Percentiles rank a stretch among this genome's conserved stretches.
phyloP scores from a whole-genome alignment of 2,888 invertebrate species.

The Pammene fasciana region DNA sequence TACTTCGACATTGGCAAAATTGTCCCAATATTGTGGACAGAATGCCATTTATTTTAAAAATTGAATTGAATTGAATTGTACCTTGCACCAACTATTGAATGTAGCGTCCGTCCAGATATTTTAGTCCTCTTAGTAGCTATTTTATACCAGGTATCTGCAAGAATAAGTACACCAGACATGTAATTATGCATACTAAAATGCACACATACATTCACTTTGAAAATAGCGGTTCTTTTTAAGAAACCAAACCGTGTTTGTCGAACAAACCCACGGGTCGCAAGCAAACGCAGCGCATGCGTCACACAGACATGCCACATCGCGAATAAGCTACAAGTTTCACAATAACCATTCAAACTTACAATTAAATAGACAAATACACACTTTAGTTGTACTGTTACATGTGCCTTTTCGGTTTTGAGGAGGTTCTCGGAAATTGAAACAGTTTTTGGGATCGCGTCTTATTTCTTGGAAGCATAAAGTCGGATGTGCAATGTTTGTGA shows the following conservation, averaged over 20 bases:
- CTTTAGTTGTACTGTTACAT: neutral
- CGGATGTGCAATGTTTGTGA: conserved; percentile 1
- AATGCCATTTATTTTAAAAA: no score
- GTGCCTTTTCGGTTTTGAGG: neutral
- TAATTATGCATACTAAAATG: no score
- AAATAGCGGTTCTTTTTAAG: conserved; percentile 29
- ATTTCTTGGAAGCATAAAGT: conserved; percentile 16
- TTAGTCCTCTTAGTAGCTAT: no score
- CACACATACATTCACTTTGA: neutral
- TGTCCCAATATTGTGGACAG: no score
- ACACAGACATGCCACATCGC: conserved; percentile 33
- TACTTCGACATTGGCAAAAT: no score
- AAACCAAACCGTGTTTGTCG: conserved; percentile 35
- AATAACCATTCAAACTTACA: neutral
- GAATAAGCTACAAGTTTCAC: conserved; percentile 41
- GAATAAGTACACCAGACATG: no score
- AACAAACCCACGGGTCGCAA: conserved; percentile 31
- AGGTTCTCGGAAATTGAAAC: neutral
- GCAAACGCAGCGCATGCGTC: conserved; percentile 38
- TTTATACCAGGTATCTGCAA: no score
- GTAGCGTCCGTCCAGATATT: no score
- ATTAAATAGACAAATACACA: neutral
- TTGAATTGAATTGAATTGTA: no score
- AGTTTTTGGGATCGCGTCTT: conserved; percentile 1
- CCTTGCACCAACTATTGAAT: no score